These are phyloP conservation scores for Euura saliciscinereae DNA, from an alignment of 1,140 invertebrate species.

Conservation along the genomic window DNA sequence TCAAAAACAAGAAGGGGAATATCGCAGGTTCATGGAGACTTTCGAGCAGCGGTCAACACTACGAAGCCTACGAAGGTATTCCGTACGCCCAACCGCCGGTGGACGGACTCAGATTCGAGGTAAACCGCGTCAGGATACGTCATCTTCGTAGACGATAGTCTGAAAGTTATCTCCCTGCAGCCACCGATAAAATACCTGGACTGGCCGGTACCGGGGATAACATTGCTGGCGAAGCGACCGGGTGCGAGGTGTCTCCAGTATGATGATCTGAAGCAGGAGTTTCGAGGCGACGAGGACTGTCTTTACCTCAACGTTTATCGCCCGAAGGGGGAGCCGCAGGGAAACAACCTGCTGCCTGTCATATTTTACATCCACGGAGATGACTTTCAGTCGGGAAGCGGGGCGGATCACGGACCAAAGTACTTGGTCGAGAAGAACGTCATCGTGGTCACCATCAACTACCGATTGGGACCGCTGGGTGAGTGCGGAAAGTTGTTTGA, in stretches of 20 bases:
- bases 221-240: no score
- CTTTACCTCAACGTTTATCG: constrained; percentile 61
- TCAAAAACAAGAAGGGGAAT: no score
- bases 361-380: constrained; percentile 44
- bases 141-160: no score
- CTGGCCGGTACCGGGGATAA: no score
- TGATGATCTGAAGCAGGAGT: constrained; percentile 12
- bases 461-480: constrained; percentile 53
- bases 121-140: constrained; percentile 9
- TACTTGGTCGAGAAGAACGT: constrained; percentile 50
- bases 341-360: constrained; percentile 21
- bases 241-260: constrained; percentile 10
- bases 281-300: constrained; percentile 60
- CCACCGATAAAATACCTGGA: no score
- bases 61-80: constrained; percentile 46
- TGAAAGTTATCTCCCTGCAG: no score
- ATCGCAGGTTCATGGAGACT: no score
- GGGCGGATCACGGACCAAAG: constrained; percentile 39
- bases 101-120: constrained; percentile 45
- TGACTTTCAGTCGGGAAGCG: constrained; percentile 45
- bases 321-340: constrained; percentile 41
- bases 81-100: constrained; percentile 62
- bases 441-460: constrained; percentile 64
- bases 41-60: not conserved
- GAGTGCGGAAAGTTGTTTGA: no score